Conservation (phyloP, 2,888 invertebrate species). For the Conops quadrifasciatus region DNA sequence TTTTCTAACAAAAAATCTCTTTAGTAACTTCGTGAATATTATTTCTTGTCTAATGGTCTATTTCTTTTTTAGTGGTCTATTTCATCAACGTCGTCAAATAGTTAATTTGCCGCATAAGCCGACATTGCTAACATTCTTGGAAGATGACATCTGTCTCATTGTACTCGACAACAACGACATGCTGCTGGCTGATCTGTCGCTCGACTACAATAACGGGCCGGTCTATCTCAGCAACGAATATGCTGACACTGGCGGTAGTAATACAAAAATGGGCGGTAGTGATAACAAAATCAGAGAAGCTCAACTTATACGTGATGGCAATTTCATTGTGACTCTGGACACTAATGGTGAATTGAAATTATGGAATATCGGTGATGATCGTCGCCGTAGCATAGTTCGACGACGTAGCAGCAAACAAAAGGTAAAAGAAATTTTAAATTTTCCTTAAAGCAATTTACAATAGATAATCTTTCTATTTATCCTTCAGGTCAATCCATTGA, state of each 20-base stretch:
- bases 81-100: slow-evolving; percentile 62
- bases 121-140: slow-evolving; percentile 53
- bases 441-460: not conserved
- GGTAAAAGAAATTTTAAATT: slow-evolving; percentile 22
- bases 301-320: slow-evolving; percentile 53
- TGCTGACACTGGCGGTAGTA: slow-evolving; percentile 40
- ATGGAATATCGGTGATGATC: slow-evolving; percentile 56
- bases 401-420: slow-evolving; percentile 46
- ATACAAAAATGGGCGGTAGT: too few species aligned
- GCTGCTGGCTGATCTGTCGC: slow-evolving; percentile 57
- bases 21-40: not conserved
- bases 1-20: not conserved
- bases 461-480: slow-evolving; percentile 15
- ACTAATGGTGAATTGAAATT: slow-evolving; percentile 57
- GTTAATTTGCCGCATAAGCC: slow-evolving; percentile 55
- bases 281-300: slow-evolving; percentile 50
- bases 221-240: slow-evolving; percentile 48
- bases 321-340: slow-evolving; percentile 59
- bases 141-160: slow-evolving; percentile 58
- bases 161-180: slow-evolving; percentile 54
- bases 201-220: slow-evolving; percentile 53
- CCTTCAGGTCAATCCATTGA: slow-evolving; percentile 42
- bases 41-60: not conserved
- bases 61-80: slow-evolving; percentile 53
- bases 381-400: slow-evolving; percentile 47